Conservation (phyloP, 2,113 vertebrate species). For the Lathamus discolor region DNA sequence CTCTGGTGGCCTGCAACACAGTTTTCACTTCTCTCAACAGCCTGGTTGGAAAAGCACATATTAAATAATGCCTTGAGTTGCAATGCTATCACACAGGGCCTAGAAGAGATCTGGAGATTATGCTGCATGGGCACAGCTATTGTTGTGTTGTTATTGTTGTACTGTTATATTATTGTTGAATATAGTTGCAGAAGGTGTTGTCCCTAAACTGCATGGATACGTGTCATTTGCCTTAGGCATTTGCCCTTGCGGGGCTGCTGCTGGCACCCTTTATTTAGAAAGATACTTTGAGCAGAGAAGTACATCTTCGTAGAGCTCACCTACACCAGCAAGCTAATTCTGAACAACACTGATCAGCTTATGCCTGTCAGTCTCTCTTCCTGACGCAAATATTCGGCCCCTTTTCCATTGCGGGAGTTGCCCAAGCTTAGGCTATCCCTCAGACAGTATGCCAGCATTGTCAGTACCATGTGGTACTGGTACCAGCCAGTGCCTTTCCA, state of each 20-base stretch:
- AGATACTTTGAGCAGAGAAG: background rate
- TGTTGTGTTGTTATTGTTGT: too few relatives aligned
- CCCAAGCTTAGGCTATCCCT: background rate
- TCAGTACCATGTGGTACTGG: background rate
- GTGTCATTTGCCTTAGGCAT: accelerated
- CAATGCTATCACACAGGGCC: background rate
- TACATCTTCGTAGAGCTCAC: background rate
- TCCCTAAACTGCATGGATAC: background rate
- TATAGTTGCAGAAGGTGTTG: background rate
- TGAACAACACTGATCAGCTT: background rate
- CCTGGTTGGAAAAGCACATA: background rate
- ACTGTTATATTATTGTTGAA: too few relatives aligned
- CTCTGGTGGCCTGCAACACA: background rate
- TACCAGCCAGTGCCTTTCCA: background rate
- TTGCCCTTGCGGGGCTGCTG: background rate
- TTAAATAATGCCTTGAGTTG: background rate
- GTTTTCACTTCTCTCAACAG: background rate
- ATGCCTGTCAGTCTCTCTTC: accelerated
- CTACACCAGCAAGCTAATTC: background rate
- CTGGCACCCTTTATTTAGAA: background rate
- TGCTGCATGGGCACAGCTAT: accelerated
- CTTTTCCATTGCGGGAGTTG: background rate
- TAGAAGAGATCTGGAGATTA: background rate
- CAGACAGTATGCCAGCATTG: background rate
- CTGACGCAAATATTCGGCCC: background rate